phyloP scores from a whole-genome alignment of 1,140 invertebrate species.

The Saxidomus purpurata region DNA sequence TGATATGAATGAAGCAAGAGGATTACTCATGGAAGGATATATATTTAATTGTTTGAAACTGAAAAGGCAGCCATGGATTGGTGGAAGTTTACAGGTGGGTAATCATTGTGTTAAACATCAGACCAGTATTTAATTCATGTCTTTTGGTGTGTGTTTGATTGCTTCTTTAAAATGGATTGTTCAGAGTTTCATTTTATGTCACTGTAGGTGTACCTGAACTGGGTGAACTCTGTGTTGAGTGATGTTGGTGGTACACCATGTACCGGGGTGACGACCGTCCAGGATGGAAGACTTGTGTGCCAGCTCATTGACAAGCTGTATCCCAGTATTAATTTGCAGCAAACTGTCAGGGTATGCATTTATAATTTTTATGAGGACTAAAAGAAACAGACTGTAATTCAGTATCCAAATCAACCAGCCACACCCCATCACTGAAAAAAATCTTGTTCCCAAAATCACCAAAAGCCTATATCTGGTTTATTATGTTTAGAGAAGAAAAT shows the following conservation, averaged over 20 bases:
- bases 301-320: conserved; percentile 78
- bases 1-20: neutral
- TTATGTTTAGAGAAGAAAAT: too few relatives aligned
- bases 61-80: conserved; percentile 28
- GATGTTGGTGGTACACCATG: conserved; percentile 62
- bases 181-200: neutral
- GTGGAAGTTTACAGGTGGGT: conserved; percentile 36
- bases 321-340: conserved; percentile 70
- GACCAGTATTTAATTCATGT: too few relatives aligned
- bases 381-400: too few relatives aligned
- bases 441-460: too few relatives aligned
- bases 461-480: too few relatives aligned
- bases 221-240: conserved; percentile 80
- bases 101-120: too few relatives aligned
- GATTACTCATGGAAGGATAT: conserved; percentile 28
- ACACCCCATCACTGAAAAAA: too few relatives aligned
- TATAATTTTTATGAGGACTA: too few relatives aligned
- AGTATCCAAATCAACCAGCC: too few relatives aligned
- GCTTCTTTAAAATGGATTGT: neutral
- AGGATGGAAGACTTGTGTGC: conserved; percentile 78
- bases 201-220: conserved; percentile 79
- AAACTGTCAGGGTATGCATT: conserved; percentile 74
- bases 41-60: neutral
- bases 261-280: conserved; percentile 69
- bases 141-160: neutral